A percentile compares a stretch with the other conserved stretches of the same genome.
These are phyloP conservation scores for Tetranychus cinnabarinus DNA, from an alignment of 1,140 invertebrate species.

Conservation along the genomic window DNA sequence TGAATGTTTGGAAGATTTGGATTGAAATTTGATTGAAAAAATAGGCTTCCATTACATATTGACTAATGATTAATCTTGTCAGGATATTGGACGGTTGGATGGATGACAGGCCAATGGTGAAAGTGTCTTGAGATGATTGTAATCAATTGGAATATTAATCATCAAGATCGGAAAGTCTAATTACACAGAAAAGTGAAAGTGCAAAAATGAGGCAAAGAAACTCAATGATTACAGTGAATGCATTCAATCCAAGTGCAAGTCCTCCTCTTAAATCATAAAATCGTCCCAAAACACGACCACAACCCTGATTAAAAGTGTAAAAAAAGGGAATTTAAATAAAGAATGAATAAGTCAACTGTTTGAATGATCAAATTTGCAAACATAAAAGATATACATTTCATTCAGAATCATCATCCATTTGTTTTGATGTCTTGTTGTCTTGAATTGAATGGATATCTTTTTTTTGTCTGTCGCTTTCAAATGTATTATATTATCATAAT, in stretches of 20 bases:
- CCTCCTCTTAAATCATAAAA: constrained; percentile 7
- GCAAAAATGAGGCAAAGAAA: neutral
- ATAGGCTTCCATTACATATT: too few relatives aligned
- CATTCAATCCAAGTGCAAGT: constrained; percentile 4
- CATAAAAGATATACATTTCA: neutral
- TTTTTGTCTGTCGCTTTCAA: neutral
- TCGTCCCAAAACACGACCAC: constrained; percentile 6
- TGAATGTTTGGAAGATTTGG: too few relatives aligned
- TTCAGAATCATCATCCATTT: neutral
- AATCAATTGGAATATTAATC: neutral
- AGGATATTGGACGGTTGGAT: too few relatives aligned
- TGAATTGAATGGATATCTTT: neutral
- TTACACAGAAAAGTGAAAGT: neutral
- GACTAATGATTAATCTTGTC: too few relatives aligned
- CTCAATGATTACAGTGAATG: neutral
- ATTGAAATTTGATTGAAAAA: too few relatives aligned
- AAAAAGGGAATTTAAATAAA: neutral
- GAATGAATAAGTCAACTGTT: neutral
- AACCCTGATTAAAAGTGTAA: constrained; percentile 1
- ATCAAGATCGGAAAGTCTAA: neutral
- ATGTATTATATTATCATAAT: neutral
- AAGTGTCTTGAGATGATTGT: neutral
- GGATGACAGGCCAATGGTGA: too few relatives aligned
- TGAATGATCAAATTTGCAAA: neutral
- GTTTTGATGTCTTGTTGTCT: neutral